Percentiles rank a stretch among this genome's conserved stretches.
These are phyloP conservation scores for Trichomalopsis sarcophagae DNA, from an alignment of 1,140 invertebrate genomes.

Conservation along the genomic window DNA sequence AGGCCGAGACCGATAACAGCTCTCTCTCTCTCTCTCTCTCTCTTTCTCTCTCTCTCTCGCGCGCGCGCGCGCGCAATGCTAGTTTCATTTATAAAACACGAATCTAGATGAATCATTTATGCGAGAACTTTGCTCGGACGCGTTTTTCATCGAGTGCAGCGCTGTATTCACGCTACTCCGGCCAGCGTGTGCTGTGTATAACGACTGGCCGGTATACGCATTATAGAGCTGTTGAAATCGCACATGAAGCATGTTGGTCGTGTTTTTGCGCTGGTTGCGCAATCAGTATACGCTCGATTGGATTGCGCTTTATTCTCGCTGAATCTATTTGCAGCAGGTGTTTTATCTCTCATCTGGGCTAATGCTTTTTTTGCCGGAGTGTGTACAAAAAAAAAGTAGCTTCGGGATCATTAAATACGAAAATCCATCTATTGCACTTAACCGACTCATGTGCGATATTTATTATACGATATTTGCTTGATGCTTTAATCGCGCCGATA, in stretches of 20 bases:
- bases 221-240: background rate
- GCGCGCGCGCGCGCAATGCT: background rate
- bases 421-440: too few species aligned
- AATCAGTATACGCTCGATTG: background rate
- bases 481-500: too few species aligned
- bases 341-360: background rate
- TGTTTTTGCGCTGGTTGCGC: background rate
- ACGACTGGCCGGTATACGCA: too few species aligned
- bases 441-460: too few species aligned
- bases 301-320: background rate
- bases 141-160: background rate
- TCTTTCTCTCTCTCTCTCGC: too few species aligned
- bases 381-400: too few species aligned
- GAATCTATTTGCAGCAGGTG: background rate
- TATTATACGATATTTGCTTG: too few species aligned
- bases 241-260: background rate
- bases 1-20: background rate
- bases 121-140: background rate
- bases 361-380: too few species aligned
- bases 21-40: background rate
- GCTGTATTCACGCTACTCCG: background rate
- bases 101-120: background rate
- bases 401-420: too few species aligned
- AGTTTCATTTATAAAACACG: constrained; percentile 11
- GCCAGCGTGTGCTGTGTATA: too few species aligned